phyloP scores from a whole-genome alignment of 2,797 vertebrate species.

The Pipistrellus pygmaeus region DNA sequence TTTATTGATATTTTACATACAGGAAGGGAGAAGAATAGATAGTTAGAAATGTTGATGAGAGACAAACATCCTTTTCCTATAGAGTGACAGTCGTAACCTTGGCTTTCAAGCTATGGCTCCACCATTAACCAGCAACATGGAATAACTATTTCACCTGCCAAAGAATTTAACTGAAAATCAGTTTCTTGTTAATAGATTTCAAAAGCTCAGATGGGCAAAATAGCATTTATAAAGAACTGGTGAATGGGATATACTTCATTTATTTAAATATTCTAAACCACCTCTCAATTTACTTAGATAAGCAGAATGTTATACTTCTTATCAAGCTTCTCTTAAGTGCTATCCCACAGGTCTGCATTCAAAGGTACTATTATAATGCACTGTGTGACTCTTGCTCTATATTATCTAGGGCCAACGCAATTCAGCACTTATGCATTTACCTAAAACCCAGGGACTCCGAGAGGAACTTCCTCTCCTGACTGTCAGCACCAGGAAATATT shows the following conservation, averaged over 20 bases:
- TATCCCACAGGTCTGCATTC: not conserved
- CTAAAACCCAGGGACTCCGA: not conserved
- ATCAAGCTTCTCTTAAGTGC: not conserved
- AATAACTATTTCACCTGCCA: not conserved
- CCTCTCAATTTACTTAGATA: not conserved
- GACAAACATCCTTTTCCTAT: too few species aligned
- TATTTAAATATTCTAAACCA: not conserved
- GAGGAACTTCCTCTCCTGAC: not conserved
- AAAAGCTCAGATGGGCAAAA: not conserved
- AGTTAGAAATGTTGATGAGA: too few species aligned
- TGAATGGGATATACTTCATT: not conserved
- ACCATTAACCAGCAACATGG: not conserved
- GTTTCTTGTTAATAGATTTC: not conserved
- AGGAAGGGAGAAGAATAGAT: too few species aligned
- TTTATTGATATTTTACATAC: too few species aligned
- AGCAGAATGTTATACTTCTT: not conserved
- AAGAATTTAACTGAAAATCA: not conserved
- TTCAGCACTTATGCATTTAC: not conserved
- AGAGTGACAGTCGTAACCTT: not conserved
- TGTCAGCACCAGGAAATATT: not conserved
- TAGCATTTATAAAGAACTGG: not conserved
- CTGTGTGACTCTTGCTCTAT: not conserved
- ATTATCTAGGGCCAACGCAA: not conserved
- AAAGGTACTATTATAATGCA: not conserved
- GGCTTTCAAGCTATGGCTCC: not conserved